Evolutionary conservation across 2,888 invertebrate genomes (phyloP), one percentile per base, ranked within the genome.

Genomic region (Dione vanillae): DNA sequence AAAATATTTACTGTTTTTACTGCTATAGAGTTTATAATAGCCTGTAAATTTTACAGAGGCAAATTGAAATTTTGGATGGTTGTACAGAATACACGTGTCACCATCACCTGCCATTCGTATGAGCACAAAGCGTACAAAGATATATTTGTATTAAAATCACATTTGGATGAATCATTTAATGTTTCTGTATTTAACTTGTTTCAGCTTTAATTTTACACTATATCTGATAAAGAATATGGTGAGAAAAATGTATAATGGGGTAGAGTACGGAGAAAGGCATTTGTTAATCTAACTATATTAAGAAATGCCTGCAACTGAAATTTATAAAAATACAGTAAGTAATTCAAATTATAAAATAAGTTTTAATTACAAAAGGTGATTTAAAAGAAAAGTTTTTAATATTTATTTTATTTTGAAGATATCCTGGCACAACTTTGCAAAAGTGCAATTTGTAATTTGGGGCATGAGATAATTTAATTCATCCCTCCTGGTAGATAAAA

Each of bases 111-210:
- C 76, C 78, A 72, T 72, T 78, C 71, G 74, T 78, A 79, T 77
- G 79, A 77, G 77, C 79, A 80, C 78, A 78, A 78, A 78, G 78
- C 72, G 69, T 68, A 79, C 78, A 79, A 79, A 78, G 78, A 76
- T 76, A 73, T 75, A 72, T 75, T 70, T 70, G 71, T 73, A 72
- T 73, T 65, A 65, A 74, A 69, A 72, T 72, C 47, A 61, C 64
- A 67, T 70, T 65, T 41, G 56, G 61, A 40, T 75, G 75, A 75
- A 61, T 75, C 75, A 74, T 67, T 67, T 20, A 56, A 49, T 65
- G 52, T 70, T 56, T 16, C 20, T 41, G 65, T 54, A 72, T 65
- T 72, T 70, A 65, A 40, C 67, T 74, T 67, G 51, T 62, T 43
- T 70, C 49, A 45, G 45, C 14, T 52, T 14, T 45, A 27, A n/a